These are phyloP conservation scores for Cottus gobio DNA, from an alignment of 2,113 vertebrate species.

Conservation along the genomic window DNA sequence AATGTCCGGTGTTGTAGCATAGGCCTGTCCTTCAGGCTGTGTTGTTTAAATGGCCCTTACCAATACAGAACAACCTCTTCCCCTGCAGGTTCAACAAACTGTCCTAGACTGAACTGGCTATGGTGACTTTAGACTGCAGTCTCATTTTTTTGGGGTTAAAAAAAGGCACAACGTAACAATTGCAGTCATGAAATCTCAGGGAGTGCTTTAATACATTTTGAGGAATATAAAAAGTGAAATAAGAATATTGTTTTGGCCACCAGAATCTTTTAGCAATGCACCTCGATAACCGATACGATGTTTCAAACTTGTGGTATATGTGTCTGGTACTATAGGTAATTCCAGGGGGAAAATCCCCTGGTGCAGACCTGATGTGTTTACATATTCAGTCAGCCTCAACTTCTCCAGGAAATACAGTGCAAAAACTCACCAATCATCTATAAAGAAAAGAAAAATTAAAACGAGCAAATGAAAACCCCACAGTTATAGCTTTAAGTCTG, in stretches of 20 bases:
- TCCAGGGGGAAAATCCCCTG: background rate
- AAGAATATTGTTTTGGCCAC: background rate
- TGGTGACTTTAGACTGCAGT: background rate
- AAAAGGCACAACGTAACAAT: background rate
- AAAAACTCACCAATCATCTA: background rate
- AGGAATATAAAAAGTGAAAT: background rate
- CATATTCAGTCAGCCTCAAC: constrained; percentile 1
- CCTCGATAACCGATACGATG: background rate
- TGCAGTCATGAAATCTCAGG: background rate
- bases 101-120: constrained; percentile 4
- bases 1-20: constrained; percentile 76
- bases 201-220: background rate
- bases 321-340: background rate
- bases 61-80: constrained; percentile 30
- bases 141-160: background rate
- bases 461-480: background rate
- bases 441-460: background rate
- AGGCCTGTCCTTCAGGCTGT: constrained; percentile 68
- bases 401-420: background rate
- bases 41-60: constrained; percentile 61
- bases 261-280: background rate
- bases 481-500: background rate
- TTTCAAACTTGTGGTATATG: background rate
- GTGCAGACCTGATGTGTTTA: constrained; percentile 19
- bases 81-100: constrained; percentile 15